These are phyloP conservation scores for Macrochelys suwanniensis DNA, from an alignment of 2,797 vertebrate genomes.

Conservation along the genomic window DNA sequence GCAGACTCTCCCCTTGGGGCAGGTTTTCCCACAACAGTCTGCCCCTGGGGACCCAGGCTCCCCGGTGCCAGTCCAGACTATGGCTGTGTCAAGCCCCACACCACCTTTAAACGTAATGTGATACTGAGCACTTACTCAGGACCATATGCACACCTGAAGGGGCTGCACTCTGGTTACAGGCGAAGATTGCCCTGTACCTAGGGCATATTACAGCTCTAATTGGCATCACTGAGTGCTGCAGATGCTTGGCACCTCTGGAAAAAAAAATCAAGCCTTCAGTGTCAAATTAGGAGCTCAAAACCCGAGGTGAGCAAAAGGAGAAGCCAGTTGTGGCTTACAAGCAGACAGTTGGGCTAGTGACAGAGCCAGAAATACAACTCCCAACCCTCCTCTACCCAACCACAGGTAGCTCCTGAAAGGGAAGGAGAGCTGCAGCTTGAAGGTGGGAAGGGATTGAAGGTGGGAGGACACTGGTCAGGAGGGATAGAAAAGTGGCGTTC, in stretches of 20 bases:
- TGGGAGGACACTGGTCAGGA: not conserved
- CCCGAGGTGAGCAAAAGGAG: not conserved
- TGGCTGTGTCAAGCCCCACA: not conserved
- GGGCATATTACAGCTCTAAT: not conserved
- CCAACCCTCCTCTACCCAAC: too few relatives aligned
- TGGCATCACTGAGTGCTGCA: not conserved
- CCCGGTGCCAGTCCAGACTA: too few relatives aligned
- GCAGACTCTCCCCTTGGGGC: not conserved
- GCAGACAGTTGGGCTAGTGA: not conserved
- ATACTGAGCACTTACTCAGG: not conserved
- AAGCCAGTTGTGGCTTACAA: not conserved
- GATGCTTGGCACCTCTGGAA: not conserved
- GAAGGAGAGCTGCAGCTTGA: rapidly evolving
- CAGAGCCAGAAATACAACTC: not conserved
- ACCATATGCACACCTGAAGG: not conserved
- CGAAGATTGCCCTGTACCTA: not conserved
- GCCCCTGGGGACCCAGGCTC: too few relatives aligned
- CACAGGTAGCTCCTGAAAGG: rapidly evolving
- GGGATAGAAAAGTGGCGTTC: not conserved
- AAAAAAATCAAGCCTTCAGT: not conserved
- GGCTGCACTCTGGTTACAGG: not conserved
- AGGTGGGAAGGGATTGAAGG: not conserved
- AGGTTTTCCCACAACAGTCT: not conserved
- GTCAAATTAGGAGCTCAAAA: not conserved
- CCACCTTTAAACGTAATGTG: not conserved